A percentile compares a stretch with the other conserved stretches of the same genome.
Evolutionary conservation across 2,797 vertebrate species (phyloP).

Genomic region (Enteromius anoplus): DNA sequence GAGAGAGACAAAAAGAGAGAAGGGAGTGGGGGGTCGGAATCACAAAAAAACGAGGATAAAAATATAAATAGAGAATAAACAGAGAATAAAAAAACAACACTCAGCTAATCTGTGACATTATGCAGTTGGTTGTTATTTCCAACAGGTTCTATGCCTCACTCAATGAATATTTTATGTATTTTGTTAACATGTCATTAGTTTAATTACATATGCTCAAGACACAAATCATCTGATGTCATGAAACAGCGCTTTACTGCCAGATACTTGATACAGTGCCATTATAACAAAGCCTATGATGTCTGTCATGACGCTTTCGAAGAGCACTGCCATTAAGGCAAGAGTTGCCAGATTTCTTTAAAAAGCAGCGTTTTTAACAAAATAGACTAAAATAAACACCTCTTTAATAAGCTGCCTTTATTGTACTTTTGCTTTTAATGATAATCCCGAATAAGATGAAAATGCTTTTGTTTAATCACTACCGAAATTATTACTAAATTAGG

Average conservation of each 20-base stretch:
- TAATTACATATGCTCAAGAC: background rate
- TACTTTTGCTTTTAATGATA: background rate
- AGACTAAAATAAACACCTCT: background rate
- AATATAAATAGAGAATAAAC: background rate
- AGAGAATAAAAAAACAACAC: background rate
- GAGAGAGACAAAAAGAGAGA: background rate
- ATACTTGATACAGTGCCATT: conserved; percentile 1
- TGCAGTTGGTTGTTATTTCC: background rate
- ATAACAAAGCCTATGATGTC: background rate
- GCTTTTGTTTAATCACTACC: background rate
- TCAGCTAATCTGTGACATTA: background rate
- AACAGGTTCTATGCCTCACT: background rate
- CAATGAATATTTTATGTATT: background rate
- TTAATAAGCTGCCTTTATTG: background rate
- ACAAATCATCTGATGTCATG: background rate
- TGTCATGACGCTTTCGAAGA: background rate
- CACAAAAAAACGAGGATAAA: too few relatives aligned
- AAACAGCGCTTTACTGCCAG: background rate
- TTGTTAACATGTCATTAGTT: background rate
- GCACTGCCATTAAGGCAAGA: background rate
- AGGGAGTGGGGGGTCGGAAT: background rate
- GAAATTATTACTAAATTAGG: background rate
- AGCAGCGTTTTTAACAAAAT: background rate
- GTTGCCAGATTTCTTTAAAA: conserved; percentile 12
- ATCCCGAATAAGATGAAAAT: background rate